Conservation (phyloP, 2,888 invertebrate genomes). For the Nemurella pictetii region DNA sequence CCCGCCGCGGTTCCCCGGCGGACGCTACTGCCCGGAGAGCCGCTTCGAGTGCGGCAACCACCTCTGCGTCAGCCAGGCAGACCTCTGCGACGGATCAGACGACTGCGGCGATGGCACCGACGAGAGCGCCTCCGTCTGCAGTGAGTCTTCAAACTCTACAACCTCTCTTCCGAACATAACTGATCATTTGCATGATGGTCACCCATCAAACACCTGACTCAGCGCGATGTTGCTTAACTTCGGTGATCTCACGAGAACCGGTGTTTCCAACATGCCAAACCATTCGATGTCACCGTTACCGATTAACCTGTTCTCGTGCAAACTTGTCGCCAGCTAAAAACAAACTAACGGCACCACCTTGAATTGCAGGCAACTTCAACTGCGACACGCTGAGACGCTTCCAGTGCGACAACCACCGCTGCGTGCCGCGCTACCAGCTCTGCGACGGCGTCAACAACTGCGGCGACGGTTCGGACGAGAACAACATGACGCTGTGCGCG, state of each 20-base stretch:
- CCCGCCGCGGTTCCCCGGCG: constrained; percentile 84
- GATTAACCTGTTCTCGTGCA: background rate
- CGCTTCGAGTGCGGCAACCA: constrained; percentile 92
- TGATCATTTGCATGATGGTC: too few relatives aligned
- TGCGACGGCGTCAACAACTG: constrained; percentile 94
- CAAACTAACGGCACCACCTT: too few relatives aligned
- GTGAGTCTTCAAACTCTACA: constrained; percentile 48
- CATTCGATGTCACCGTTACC: background rate
- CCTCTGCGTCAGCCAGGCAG: constrained; percentile 85
- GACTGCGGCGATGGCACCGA: constrained; percentile 93
- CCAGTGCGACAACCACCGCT: constrained; percentile 88
- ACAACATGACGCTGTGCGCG: constrained; percentile 88
- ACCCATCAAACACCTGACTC: too few relatives aligned
- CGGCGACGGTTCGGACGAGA: constrained; percentile 93
- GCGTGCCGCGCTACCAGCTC: constrained; percentile 81
- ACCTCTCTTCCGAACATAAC: too few relatives aligned
- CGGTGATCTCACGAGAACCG: too few relatives aligned
- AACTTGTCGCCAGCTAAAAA: too few relatives aligned
- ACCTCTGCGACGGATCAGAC: constrained; percentile 90
- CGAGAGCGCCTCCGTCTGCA: constrained; percentile 76
- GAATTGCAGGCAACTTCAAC: constrained; percentile 68
- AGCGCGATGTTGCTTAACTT: too few relatives aligned
- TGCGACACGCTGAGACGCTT: constrained; percentile 82
- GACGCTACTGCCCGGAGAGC: constrained; percentile 85
- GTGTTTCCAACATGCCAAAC: too few relatives aligned